A percentile compares a stretch with the other conserved stretches of the same genome.
Evolutionary conservation across 2,888 invertebrate genomes (phyloP).

Genomic region (Incurvaria masculella): DNA sequence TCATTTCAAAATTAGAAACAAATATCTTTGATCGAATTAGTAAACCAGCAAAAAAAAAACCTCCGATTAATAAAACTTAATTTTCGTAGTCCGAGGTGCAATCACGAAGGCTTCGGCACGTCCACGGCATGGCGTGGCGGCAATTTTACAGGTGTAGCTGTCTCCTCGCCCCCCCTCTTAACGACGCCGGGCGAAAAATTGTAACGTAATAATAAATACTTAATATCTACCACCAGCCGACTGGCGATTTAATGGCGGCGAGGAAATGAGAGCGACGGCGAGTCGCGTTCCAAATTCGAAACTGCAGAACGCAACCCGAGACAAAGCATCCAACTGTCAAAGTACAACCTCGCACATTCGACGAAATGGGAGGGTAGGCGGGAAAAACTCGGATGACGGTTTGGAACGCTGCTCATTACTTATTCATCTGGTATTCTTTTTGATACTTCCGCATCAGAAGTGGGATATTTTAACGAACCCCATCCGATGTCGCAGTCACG

Average conservation of each 20-base stretch:
- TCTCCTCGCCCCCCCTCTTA: conserved; percentile 6
- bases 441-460: not conserved
- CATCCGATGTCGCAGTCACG: not conserved
- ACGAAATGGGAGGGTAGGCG: not conserved
- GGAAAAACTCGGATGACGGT: not conserved
- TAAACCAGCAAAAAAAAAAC: no score
- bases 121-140: no score
- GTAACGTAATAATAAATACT: conserved; percentile 10
- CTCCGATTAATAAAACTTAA: no score
- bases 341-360: not conserved
- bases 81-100: not conserved
- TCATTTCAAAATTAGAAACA: no score
- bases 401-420: conserved; percentile 25
- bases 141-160: conserved; percentile 8
- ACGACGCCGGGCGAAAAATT: conserved; percentile 5
- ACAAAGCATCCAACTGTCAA: not conserved
- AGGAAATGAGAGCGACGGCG: conserved; percentile 13
- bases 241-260: conserved; percentile 9
- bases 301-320: not conserved
- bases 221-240: conserved; percentile 9
- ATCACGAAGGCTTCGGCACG: not conserved
- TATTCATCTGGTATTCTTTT: conserved; percentile 22
- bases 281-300: conserved; percentile 7
- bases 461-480: not conserved
- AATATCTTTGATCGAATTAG: no score